Conservation (phyloP, 2,888 invertebrate species). For the Mantis religiosa region DNA sequence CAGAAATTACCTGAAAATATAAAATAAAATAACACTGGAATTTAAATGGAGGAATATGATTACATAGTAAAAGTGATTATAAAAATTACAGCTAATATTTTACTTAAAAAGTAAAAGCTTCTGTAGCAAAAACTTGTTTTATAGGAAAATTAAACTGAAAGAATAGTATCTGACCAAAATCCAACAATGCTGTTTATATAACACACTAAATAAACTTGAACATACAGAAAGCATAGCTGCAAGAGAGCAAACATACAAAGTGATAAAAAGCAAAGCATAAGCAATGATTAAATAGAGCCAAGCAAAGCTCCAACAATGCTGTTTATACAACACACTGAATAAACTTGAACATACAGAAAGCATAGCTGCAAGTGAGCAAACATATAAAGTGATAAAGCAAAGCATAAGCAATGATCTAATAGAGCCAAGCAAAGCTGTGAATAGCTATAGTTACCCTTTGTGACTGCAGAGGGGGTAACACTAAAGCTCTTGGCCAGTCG, state of each 20-base stretch:
- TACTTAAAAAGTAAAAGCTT: background rate
- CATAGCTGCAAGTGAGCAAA: background rate
- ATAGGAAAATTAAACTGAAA: background rate
- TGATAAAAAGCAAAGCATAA: too few relatives aligned
- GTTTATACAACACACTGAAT: background rate
- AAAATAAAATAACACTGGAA: background rate
- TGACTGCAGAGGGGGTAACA: constrained; percentile 68
- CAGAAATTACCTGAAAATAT: too few relatives aligned
- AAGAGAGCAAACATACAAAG: background rate
- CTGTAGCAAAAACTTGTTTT: background rate
- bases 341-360: background rate
- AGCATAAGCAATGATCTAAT: background rate
- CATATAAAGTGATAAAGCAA: background rate
- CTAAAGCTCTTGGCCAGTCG: constrained; percentile 90
- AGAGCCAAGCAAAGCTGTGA: background rate
- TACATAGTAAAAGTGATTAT: background rate
- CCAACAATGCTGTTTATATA: too few relatives aligned
- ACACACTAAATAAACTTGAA: background rate
- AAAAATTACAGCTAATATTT: too few relatives aligned
- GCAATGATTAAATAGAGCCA: too few relatives aligned
- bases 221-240: background rate
- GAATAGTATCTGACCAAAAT: background rate
- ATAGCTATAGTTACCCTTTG: constrained; percentile 51
- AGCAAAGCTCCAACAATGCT: too few relatives aligned
- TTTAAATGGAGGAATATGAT: background rate